Conservation (phyloP, 2,888 invertebrate species). For the Azorinus chamasolen region DNA sequence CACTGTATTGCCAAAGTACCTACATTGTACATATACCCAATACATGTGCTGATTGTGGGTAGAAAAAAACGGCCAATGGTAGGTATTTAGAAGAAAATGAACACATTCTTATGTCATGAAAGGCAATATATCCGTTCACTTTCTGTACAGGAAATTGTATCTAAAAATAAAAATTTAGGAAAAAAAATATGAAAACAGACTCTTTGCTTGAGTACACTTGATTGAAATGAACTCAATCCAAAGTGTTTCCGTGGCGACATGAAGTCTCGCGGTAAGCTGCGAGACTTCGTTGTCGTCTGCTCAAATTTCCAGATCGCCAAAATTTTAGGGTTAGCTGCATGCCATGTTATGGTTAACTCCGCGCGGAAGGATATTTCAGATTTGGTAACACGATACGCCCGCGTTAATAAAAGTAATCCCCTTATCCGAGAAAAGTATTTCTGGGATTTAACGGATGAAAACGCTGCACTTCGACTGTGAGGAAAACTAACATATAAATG, state of each 20-base stretch:
- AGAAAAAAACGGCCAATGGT: too few species aligned
- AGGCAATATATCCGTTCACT: neutral
- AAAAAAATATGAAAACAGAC: constrained; percentile 20
- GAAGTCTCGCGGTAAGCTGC: constrained; percentile 39
- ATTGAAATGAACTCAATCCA: constrained; percentile 49
- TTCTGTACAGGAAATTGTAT: neutral
- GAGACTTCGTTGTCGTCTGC: constrained; percentile 32
- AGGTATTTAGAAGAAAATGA: too few species aligned
- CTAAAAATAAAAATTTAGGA: too few species aligned
- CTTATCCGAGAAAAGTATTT: constrained; percentile 46
- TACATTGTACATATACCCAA: too few species aligned
- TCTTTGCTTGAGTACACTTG: constrained; percentile 46
- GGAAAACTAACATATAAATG: constrained; percentile 46
- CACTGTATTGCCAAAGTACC: too few species aligned
- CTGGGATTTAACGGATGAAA: constrained; percentile 58
- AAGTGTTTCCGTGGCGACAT: constrained; percentile 43
- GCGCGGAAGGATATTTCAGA: constrained; percentile 53
- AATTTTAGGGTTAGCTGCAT: constrained; percentile 14
- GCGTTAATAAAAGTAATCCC: constrained; percentile 62
- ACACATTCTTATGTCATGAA: neutral
- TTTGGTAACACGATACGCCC: constrained; percentile 63
- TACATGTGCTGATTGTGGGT: too few species aligned
- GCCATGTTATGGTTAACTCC: constrained; percentile 25
- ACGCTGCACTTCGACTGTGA: constrained; percentile 31
- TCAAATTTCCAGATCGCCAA: neutral